A percentile compares a stretch with the other conserved stretches of the same genome.
phyloP scores from a whole-genome alignment of 1,140 invertebrate species.

The Aphelinus certus region DNA sequence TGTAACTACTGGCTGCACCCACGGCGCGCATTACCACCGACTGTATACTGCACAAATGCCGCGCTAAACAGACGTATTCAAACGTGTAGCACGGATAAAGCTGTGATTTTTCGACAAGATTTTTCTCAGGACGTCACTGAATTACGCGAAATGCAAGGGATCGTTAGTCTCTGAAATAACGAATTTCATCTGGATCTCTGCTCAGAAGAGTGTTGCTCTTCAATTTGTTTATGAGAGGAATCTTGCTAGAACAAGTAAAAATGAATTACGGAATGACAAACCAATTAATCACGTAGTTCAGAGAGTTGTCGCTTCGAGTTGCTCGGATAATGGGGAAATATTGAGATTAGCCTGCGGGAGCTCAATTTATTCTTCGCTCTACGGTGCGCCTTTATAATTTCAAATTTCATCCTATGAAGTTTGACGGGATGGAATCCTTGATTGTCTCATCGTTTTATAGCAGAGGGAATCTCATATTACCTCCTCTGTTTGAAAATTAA shows the following conservation, averaged over 20 bases:
- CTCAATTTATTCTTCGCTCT: slow-evolving; percentile 29
- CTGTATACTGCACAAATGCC: no score
- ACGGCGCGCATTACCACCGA: not conserved
- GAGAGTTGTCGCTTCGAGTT: slow-evolving; percentile 19
- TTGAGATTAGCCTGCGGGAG: slow-evolving; percentile 22
- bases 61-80: no score
- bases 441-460: no score
- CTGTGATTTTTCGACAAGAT: no score
- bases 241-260: not conserved
- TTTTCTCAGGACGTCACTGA: no score
- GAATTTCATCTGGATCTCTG: not conserved
- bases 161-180: not conserved
- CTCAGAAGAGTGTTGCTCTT: no score
- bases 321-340: slow-evolving; percentile 16
- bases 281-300: slow-evolving; percentile 12
- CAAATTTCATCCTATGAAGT: no score
- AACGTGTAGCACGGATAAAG: no score
- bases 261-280: slow-evolving; percentile 6
- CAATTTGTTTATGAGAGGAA: no score
- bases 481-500: no score
- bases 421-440: no score
- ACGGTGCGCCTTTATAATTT: not conserved
- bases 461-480: no score
- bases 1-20: slow-evolving; percentile 27
- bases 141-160: not conserved